Evolutionary conservation across 2,888 invertebrate genomes (phyloP).

Genomic region (Chloromyia formosa): DNA sequence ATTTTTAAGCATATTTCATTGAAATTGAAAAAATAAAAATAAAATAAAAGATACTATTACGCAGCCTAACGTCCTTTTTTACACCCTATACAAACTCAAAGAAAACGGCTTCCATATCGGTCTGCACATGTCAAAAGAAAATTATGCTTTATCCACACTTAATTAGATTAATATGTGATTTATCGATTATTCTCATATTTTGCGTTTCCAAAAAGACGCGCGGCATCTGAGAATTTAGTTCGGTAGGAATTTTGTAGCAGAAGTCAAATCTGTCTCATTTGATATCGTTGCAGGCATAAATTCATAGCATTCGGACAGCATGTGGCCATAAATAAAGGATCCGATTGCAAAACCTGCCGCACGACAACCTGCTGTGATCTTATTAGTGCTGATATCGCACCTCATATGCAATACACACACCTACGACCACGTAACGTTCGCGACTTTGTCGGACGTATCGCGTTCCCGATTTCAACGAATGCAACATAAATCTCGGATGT

Average conservation of each 20-base stretch:
- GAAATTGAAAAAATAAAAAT: too few relatives aligned
- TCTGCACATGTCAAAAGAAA: slow-evolving; percentile 3
- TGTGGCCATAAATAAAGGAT: slow-evolving; percentile 38
- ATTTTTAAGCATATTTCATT: too few relatives aligned
- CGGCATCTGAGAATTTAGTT: slow-evolving; percentile 20
- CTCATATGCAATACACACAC: slow-evolving; percentile 39
- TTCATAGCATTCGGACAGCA: slow-evolving; percentile 32
- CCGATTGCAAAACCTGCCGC: slow-evolving; percentile 40
- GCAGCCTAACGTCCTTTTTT: too few relatives aligned
- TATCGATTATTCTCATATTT: slow-evolving; percentile 26
- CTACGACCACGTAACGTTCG: slow-evolving; percentile 18
- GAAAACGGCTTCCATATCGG: too few relatives aligned
- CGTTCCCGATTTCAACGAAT: slow-evolving; percentile 44
- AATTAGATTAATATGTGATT: slow-evolving; percentile 41
- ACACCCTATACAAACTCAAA: too few relatives aligned
- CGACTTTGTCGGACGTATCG: background rate
- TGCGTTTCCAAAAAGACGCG: background rate
- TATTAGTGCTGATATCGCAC: slow-evolving; percentile 50
- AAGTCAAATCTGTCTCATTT: slow-evolving; percentile 39
- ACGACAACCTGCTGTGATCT: slow-evolving; percentile 48
- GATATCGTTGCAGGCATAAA: slow-evolving; percentile 44
- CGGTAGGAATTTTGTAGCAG: slow-evolving; percentile 34
- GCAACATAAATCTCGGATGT: slow-evolving; percentile 46
- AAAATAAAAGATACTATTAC: too few relatives aligned
- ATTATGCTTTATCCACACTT: slow-evolving; percentile 37